phyloP scores from a whole-genome alignment of 2,797 vertebrate genomes.

The Eurystomus glaucurus region DNA sequence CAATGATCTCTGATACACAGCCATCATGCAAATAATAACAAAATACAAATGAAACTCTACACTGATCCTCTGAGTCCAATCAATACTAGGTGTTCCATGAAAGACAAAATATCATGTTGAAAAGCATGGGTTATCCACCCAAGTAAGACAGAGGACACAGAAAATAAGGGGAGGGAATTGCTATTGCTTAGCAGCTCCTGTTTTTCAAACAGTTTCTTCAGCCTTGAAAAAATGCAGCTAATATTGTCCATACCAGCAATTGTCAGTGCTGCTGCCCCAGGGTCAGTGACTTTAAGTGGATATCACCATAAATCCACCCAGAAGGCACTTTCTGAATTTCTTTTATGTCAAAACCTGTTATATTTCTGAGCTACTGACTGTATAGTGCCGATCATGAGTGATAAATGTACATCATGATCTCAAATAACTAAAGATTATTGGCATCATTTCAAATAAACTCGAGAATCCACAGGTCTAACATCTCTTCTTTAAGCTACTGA shows the following conservation, averaged over 20 bases:
- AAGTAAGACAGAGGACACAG: background rate
- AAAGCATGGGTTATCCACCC: background rate
- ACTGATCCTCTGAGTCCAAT: background rate
- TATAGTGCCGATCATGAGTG: background rate
- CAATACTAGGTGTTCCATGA: accelerated
- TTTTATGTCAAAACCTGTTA: slow-evolving; percentile 24
- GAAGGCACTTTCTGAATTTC: background rate
- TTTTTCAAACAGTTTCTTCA: background rate
- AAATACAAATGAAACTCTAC: background rate
- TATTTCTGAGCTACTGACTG: slow-evolving; percentile 42
- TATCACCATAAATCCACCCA: background rate
- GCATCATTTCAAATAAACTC: background rate
- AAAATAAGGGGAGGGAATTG: background rate
- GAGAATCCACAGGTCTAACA: background rate
- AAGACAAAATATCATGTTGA: background rate
- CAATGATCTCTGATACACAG: accelerated
- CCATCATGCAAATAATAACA: background rate
- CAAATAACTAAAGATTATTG: slow-evolving; percentile 44
- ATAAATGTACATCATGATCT: background rate
- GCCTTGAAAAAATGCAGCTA: background rate
- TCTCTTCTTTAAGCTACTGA: slow-evolving; percentile 24
- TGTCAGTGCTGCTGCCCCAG: background rate
- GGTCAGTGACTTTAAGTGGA: background rate
- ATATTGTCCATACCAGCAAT: background rate
- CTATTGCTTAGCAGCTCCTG: background rate